Evolutionary conservation across 2,888 invertebrate species (phyloP).

Genomic region (Rotaria macrura): DNA sequence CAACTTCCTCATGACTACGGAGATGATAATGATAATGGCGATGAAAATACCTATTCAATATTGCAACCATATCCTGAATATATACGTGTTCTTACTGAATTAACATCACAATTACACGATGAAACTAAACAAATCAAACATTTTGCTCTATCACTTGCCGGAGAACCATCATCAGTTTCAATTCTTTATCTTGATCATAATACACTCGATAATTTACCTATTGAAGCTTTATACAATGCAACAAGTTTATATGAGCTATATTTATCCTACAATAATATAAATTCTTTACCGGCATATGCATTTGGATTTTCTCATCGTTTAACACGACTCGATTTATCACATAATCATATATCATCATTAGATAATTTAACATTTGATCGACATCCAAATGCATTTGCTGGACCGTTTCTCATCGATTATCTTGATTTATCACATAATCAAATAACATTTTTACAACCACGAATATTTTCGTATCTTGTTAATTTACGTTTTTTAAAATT

Average conservation of each 20-base stretch:
- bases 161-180: neutral
- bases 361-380: neutral
- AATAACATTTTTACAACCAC: neutral
- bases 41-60: neutral
- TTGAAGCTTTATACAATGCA: neutral
- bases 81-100: neutral
- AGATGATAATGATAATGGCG: neutral
- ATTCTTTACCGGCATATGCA: neutral
- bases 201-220: neutral
- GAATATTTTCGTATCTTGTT: neutral
- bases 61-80: neutral
- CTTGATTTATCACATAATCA: slow-evolving; percentile 12
- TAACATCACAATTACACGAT: neutral
- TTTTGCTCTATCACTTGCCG: neutral
- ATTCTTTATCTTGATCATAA: slow-evolving; percentile 13
- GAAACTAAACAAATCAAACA: neutral
- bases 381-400: slow-evolving; percentile 1
- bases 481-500: slow-evolving; percentile 23
- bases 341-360: neutral
- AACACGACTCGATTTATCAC: neutral
- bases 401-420: slow-evolving; percentile 11
- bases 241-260: neutral
- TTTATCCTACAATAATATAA: slow-evolving; percentile 9
- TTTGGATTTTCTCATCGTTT: slow-evolving; percentile 8
- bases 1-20: neutral